phyloP scores from a whole-genome alignment of 2,888 invertebrate genomes.

The Epirrhoe tristata region DNA sequence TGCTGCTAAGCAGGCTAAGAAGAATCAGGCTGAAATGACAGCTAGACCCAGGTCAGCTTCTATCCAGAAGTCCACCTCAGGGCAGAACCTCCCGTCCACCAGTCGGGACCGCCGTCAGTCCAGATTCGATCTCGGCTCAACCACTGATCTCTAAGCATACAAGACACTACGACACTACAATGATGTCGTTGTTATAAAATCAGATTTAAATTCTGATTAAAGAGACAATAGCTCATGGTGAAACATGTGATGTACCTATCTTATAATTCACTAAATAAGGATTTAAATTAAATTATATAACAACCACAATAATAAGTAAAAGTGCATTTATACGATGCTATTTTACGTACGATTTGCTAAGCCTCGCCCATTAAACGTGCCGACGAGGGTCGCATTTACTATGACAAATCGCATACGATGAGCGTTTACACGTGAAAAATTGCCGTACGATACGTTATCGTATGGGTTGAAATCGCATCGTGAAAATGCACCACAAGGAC shows the following conservation, averaged over 20 bases:
- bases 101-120: conserved; percentile 74
- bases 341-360: no score
- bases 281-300: conserved; percentile 14
- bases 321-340: no score
- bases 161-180: conserved; percentile 38
- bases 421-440: no score
- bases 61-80: conserved; percentile 76
- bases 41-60: conserved; percentile 74
- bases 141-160: conserved; percentile 66
- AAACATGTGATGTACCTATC: conserved; percentile 17
- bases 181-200: conserved; percentile 29
- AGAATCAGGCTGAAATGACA: conserved; percentile 73
- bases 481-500: no score
- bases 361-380: no score
- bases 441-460: no score
- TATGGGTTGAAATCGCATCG: no score
- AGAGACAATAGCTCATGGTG: conserved; percentile 24
- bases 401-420: no score
- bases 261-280: conserved; percentile 2
- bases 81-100: conserved; percentile 63
- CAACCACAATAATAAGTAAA: background rate
- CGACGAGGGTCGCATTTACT: no score
- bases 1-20: conserved; percentile 79
- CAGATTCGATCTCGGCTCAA: conserved; percentile 73
- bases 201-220: conserved; percentile 15